Percentiles rank a stretch among this genome's conserved stretches.
Conservation (phyloP, 2,888 invertebrate genomes). For the Ellobium chinense region DNA sequence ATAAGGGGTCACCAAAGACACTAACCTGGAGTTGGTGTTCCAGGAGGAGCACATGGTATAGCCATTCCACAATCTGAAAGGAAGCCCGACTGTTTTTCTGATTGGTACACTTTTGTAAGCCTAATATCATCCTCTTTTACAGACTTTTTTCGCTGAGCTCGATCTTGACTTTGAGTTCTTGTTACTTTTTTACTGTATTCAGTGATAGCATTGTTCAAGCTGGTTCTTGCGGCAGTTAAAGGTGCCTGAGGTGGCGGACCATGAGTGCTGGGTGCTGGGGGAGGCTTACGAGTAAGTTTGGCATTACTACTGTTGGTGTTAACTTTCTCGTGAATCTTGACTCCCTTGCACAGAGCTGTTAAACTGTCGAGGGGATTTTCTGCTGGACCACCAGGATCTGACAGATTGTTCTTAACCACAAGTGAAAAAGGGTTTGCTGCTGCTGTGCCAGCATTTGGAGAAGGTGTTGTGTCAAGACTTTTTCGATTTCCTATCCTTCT, state of each 20-base stretch:
- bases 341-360: not conserved
- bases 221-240: not conserved
- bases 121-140: not conserved
- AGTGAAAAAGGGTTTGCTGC: not conserved
- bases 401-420: not conserved
- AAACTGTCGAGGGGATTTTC: not conserved
- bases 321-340: constrained; percentile 9
- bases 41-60: constrained; percentile 72
- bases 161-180: not conserved
- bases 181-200: not conserved
- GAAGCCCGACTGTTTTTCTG: constrained; percentile 69
- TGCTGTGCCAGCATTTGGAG: not conserved
- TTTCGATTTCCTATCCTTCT: not conserved
- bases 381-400: not conserved
- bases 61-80: constrained; percentile 67
- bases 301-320: not conserved
- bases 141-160: not conserved
- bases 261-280: not conserved
- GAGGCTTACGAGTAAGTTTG: not conserved
- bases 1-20: not conserved
- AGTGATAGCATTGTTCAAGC: not conserved
- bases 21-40: constrained; percentile 71
- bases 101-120: constrained; percentile 66
- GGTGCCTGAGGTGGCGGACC: not conserved
- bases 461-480: not conserved